A percentile compares a stretch with the other conserved stretches of the same genome.
Evolutionary conservation across 2,113 vertebrate genomes (phyloP).

Genomic region (Podarcis muralis): DNA sequence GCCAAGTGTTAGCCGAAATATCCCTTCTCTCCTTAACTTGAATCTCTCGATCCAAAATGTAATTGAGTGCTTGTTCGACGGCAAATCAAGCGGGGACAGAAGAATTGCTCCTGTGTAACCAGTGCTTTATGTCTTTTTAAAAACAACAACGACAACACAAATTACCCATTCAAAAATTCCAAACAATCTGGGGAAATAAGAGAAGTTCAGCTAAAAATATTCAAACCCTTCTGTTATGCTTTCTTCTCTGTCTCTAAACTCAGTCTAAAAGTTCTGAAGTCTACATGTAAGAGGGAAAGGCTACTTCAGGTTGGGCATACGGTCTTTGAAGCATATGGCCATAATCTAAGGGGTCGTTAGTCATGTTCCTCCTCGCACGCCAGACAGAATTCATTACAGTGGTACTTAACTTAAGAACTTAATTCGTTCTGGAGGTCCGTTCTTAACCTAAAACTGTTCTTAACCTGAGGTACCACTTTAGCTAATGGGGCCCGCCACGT

Average conservation of each 20-base stretch:
- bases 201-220: background rate
- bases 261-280: background rate
- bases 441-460: too few relatives aligned
- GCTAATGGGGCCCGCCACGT: too few relatives aligned
- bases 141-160: too few relatives aligned
- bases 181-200: background rate
- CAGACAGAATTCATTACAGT: background rate
- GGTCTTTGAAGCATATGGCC: background rate
- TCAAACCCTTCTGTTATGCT: background rate
- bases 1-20: background rate
- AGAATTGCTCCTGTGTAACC: background rate
- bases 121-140: background rate
- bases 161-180: background rate
- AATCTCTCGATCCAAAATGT: background rate
- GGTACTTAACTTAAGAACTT: too few relatives aligned
- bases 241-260: background rate
- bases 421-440: too few relatives aligned
- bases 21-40: constrained; percentile 19
- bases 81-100: background rate
- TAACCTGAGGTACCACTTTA: too few relatives aligned
- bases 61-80: background rate
- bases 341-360: background rate
- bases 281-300: background rate
- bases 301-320: background rate
- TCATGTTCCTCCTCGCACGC: background rate